Percentiles rank a stretch among this genome's conserved stretches.
phyloP scores from a whole-genome alignment of 2,888 invertebrate genomes.

The Sinopyrophorus schimmeli region DNA sequence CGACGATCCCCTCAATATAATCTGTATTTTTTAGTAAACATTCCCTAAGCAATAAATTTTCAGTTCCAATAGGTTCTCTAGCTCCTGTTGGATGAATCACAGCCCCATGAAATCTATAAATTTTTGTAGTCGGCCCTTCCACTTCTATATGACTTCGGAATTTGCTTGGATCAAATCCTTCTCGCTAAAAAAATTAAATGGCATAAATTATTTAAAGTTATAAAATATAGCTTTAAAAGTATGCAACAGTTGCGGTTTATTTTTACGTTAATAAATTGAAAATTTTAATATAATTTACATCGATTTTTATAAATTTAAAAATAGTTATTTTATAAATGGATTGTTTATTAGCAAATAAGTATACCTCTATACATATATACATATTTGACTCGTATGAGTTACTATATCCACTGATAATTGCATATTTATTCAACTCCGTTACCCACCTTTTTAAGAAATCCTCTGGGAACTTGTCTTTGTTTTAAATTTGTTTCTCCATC shows the following conservation, averaged over 20 bases:
- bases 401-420: too few species aligned
- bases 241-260: too few species aligned
- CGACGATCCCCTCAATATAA: slow-evolving; percentile 93
- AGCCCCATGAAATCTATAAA: slow-evolving; percentile 91
- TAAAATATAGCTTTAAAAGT: background rate
- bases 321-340: too few species aligned
- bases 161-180: slow-evolving; percentile 75
- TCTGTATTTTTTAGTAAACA: slow-evolving; percentile 96
- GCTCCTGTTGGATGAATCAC: slow-evolving; percentile 79
- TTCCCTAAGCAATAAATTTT: slow-evolving; percentile 90
- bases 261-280: too few species aligned
- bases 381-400: too few species aligned
- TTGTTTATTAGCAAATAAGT: too few species aligned
- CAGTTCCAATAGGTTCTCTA: slow-evolving; percentile 81
- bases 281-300: too few species aligned
- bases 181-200: slow-evolving; percentile 61
- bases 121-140: slow-evolving; percentile 93
- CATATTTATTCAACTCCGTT: too few species aligned
- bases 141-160: slow-evolving; percentile 87
- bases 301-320: too few species aligned
- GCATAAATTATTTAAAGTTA: too few species aligned
- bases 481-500: slow-evolving; percentile 97
- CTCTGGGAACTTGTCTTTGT: slow-evolving; percentile 82
- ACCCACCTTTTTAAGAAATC: slow-evolving; percentile 71
- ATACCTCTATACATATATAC: too few species aligned